A percentile compares a stretch with the other conserved stretches of the same genome.
These are phyloP conservation scores for Lordiphosa collinella DNA, from an alignment of 1,140 invertebrate species.

Conservation along the genomic window DNA sequence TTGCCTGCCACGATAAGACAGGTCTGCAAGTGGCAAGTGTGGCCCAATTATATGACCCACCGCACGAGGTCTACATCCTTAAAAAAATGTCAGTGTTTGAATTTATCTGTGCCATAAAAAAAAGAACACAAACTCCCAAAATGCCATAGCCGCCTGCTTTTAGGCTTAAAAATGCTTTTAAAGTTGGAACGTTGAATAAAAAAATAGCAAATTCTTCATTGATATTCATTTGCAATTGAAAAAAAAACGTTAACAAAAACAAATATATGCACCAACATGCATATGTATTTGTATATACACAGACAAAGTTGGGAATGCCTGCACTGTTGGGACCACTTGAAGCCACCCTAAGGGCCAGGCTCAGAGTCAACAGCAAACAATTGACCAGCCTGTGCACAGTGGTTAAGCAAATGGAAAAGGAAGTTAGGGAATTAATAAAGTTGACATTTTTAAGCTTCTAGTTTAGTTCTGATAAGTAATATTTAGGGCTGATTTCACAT, in stretches of 20 bases:
- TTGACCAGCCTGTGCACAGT: slow-evolving; percentile 2
- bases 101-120: slow-evolving; percentile 52
- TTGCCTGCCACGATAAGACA: slow-evolving; percentile 38
- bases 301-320: neutral
- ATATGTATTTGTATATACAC: slow-evolving; percentile 4
- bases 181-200: slow-evolving; percentile 16
- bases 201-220: slow-evolving; percentile 28
- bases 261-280: slow-evolving; percentile 11
- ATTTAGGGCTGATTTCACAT: no score
- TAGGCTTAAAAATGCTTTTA: slow-evolving; percentile 35
- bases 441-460: neutral
- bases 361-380: neutral
- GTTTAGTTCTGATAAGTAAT: no score
- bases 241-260: slow-evolving; percentile 29
- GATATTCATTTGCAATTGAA: slow-evolving; percentile 42
- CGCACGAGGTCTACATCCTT: neutral
- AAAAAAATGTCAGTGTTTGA: slow-evolving; percentile 33
- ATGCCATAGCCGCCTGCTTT: slow-evolving; percentile 28
- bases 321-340: slow-evolving; percentile 3
- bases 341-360: slow-evolving; percentile 3
- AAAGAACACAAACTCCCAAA: slow-evolving; percentile 13
- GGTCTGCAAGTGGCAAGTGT: no score
- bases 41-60: slow-evolving; percentile 34
- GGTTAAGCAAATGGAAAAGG: neutral
- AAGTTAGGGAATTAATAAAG: neutral